phyloP scores from a whole-genome alignment of 53 echinoderm and acorn worm genomes.

The Patiria pectinifera region DNA sequence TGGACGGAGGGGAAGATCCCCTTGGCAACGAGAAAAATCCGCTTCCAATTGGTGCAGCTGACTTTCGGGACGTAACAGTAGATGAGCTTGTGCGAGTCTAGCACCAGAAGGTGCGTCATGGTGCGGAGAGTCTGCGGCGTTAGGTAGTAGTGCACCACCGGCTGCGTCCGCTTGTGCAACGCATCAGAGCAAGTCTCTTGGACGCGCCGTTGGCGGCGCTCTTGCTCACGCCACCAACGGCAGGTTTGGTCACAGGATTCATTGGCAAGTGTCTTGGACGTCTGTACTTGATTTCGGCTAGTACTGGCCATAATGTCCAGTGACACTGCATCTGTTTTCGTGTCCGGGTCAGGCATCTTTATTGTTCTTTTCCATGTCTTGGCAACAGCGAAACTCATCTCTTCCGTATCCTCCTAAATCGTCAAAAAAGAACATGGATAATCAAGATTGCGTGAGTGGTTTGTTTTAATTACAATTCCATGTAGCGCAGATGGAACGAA shows the following conservation, averaged over 20 bases:
- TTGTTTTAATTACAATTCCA: no score
- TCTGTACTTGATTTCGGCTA: background rate
- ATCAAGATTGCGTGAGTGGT: no score
- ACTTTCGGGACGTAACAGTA: conserved; percentile 55
- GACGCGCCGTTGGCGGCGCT: conserved; percentile 29
- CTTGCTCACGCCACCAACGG: conserved; percentile 58
- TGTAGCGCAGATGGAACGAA: no score
- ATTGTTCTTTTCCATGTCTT: background rate
- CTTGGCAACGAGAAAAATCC: conserved; percentile 42
- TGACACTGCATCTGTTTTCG: background rate
- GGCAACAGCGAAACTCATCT: background rate
- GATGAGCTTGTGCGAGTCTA: conserved; percentile 36
- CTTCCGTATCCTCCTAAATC: background rate
- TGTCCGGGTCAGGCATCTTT: background rate
- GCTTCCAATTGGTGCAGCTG: conserved; percentile 52
- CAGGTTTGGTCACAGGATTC: conserved; percentile 13
- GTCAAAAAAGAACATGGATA: background rate
- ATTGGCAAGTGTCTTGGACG: background rate
- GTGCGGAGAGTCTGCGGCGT: background rate
- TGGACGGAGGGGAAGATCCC: conserved; percentile 19
- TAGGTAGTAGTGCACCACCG: conserved; percentile 1
- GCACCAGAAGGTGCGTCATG: conserved; percentile 26
- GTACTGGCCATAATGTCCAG: background rate
- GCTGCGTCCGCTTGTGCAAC: background rate
- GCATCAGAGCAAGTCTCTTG: conserved; percentile 24